These are phyloP conservation scores for Campylomormyrus numenius DNA, from an alignment of 2,113 vertebrate genomes.

Conservation along the genomic window DNA sequence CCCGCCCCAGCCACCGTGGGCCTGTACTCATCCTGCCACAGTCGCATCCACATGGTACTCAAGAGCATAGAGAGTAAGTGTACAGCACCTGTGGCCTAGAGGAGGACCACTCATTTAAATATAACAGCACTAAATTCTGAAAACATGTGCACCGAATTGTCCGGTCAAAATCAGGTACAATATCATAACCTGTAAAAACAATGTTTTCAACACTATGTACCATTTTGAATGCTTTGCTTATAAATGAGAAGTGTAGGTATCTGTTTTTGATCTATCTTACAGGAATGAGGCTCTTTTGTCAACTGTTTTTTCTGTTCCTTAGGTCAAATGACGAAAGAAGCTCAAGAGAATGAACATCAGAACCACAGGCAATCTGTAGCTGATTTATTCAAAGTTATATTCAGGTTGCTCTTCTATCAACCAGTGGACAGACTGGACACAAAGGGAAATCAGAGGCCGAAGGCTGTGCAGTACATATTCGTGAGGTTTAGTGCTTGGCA, in stretches of 20 bases:
- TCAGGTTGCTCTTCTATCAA: constrained; percentile 67
- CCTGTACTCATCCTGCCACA: constrained; percentile 67
- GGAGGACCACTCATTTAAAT: not conserved
- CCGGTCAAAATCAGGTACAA: not conserved
- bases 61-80: constrained; percentile 56
- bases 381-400: constrained; percentile 43
- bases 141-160: not conserved
- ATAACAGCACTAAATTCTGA: not conserved
- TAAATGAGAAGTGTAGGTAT: not conserved
- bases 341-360: constrained; percentile 40
- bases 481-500: constrained; percentile 91
- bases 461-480: constrained; percentile 70
- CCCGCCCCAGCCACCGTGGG: constrained; percentile 66
- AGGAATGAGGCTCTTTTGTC: not conserved
- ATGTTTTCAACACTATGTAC: not conserved
- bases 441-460: constrained; percentile 57
- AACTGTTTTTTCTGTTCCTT: constrained; percentile 15
- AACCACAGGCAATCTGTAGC: constrained; percentile 4
- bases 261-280: not conserved
- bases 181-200: not conserved
- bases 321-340: constrained; percentile 55
- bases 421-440: constrained; percentile 58
- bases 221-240: not conserved
- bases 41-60: constrained; percentile 56
- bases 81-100: not conserved